These are phyloP conservation scores for Montipora efflorescens DNA, from an alignment of 64 coral and sea anemone species.

Conservation along the genomic window DNA sequence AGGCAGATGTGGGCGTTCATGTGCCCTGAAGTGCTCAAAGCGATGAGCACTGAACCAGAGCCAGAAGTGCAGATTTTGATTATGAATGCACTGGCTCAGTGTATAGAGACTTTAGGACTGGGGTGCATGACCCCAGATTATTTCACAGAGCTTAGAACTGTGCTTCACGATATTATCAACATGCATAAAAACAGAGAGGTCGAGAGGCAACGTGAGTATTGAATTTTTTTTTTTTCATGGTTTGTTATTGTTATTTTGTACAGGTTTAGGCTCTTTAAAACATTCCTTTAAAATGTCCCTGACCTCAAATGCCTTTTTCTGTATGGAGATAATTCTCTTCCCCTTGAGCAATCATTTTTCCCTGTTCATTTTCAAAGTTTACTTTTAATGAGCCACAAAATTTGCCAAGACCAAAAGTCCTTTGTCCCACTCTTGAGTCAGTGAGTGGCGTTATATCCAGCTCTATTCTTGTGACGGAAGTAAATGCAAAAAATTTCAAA, in stretches of 20 bases:
- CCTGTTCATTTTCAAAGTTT: too few species aligned
- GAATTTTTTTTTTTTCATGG: not conserved
- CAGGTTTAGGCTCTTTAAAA: not conserved
- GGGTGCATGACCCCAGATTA: constrained; percentile 87
- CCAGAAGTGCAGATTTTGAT: constrained; percentile 96
- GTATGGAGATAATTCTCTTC: too few species aligned
- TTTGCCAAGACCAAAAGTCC: too few species aligned
- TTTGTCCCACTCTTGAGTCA: too few species aligned
- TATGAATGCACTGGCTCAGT: constrained; percentile 90
- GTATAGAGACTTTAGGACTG: constrained; percentile 93
- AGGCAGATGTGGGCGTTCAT: constrained; percentile 98
- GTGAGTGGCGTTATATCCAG: too few species aligned
- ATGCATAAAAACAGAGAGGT: constrained; percentile 90
- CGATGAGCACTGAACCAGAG: constrained; percentile 92
- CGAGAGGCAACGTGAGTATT: constrained; percentile 92
- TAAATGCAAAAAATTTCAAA: too few species aligned
- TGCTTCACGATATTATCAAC: constrained; percentile 87
- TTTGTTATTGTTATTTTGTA: too few species aligned
- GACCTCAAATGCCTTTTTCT: too few species aligned
- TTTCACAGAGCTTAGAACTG: constrained; percentile 75
- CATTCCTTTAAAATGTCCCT: too few species aligned
- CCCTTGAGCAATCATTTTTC: too few species aligned
- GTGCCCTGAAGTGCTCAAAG: constrained; percentile 89
- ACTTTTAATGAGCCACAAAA: too few species aligned
- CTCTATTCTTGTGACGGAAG: too few species aligned